phyloP scores from a whole-genome alignment of 1,140 invertebrate species.

The Anoplolepis gracilipes region DNA sequence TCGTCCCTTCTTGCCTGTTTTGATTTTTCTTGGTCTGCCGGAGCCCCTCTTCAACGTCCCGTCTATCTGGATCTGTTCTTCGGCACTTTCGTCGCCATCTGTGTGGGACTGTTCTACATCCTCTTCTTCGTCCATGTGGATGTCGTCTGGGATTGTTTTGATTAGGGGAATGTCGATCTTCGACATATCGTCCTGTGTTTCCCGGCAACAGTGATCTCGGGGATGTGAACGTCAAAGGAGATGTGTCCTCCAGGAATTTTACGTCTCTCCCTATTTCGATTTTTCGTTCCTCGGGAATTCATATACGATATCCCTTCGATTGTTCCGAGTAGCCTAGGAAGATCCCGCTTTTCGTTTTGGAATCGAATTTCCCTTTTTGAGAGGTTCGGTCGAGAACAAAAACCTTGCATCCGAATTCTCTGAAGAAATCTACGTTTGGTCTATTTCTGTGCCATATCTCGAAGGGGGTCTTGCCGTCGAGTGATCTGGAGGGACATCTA shows the following conservation, averaged over 20 bases:
- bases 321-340: background rate
- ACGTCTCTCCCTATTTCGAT: background rate
- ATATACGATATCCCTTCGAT: background rate
- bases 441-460: background rate
- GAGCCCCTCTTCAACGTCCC: no score
- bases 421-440: background rate
- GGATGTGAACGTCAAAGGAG: no score
- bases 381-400: background rate
- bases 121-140: no score
- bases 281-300: background rate
- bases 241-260: background rate
- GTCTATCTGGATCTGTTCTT: no score
- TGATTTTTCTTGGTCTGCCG: background rate
- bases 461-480: conserved; percentile 24
- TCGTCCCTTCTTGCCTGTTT: background rate
- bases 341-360: background rate
- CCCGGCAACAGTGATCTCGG: no score
- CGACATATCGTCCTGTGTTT: no score
- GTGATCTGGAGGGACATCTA: conserved; percentile 54
- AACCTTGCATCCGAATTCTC: background rate
- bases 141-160: no score
- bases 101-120: no score
- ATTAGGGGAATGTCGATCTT: no score
- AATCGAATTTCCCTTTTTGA: background rate
- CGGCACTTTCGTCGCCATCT: no score